phyloP scores from a whole-genome alignment of 2,113 vertebrate genomes.

The Scatophagus argus region DNA sequence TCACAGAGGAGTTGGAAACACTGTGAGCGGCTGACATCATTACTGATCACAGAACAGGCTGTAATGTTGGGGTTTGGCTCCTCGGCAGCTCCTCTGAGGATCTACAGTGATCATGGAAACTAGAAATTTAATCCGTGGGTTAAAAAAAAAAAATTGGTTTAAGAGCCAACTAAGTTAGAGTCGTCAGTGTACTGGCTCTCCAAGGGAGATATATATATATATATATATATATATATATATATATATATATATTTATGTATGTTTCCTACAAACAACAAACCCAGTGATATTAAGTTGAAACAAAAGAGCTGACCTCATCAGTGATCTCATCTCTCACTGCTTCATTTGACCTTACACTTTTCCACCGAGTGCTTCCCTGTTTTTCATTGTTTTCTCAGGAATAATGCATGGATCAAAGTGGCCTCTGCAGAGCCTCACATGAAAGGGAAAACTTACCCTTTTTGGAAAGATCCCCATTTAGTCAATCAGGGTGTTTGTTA shows the following conservation, averaged over 20 bases:
- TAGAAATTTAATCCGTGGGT: constrained; percentile 66
- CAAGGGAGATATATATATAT: constrained; percentile 37
- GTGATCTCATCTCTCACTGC: constrained; percentile 69
- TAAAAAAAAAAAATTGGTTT: constrained; percentile 28
- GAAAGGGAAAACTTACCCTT: constrained; percentile 35
- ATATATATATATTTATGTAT: no score
- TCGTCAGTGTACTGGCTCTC: constrained; percentile 49
- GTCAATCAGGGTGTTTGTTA: constrained; percentile 43
- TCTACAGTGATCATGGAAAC: constrained; percentile 62
- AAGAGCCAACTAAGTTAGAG: constrained; percentile 37
- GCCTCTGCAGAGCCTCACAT: constrained; percentile 43
- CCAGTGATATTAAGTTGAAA: constrained; percentile 43
- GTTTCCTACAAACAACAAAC: constrained; percentile 63
- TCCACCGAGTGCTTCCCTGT: constrained; percentile 33
- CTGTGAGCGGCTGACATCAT: constrained; percentile 63
- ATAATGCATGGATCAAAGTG: constrained; percentile 66
- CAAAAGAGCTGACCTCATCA: constrained; percentile 69
- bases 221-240: no score
- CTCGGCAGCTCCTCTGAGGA: constrained; percentile 42
- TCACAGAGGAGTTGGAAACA: constrained; percentile 50
- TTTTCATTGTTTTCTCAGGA: constrained; percentile 46
- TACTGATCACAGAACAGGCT: constrained; percentile 47
- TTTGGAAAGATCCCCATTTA: constrained; percentile 34
- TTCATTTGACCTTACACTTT: constrained; percentile 63
- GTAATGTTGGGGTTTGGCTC: constrained; percentile 69